phyloP scores from a whole-genome alignment of 2,888 invertebrate genomes.

The Drosophila parthenogenetica region DNA sequence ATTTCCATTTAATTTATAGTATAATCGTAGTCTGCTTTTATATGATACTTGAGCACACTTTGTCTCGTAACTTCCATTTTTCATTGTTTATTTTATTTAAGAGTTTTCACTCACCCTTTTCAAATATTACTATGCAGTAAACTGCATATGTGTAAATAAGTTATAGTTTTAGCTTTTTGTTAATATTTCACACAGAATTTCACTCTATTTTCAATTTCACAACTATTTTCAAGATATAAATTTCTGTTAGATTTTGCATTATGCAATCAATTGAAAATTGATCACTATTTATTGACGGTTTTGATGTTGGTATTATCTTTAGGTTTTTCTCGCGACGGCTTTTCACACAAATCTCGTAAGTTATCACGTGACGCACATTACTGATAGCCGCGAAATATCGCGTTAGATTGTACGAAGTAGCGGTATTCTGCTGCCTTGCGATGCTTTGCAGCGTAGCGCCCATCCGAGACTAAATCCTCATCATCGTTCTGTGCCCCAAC shows the following conservation, averaged over 20 bases:
- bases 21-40: neutral
- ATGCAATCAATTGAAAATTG: slow-evolving; percentile 13
- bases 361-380: slow-evolving; percentile 48
- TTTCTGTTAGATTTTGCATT: neutral
- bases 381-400: slow-evolving; percentile 31
- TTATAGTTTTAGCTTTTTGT: slow-evolving; percentile 20
- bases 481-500: slow-evolving; percentile 75
- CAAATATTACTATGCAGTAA: slow-evolving; percentile 34
- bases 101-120: slow-evolving; percentile 43
- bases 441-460: slow-evolving; percentile 82
- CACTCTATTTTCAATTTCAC: slow-evolving; percentile 14
- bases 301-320: slow-evolving; percentile 15
- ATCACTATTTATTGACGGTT: slow-evolving; percentile 9
- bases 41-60: too few relatives aligned
- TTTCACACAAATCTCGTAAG: slow-evolving; percentile 26
- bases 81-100: neutral
- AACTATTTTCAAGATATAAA: neutral
- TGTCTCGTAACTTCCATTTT: too few relatives aligned
- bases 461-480: slow-evolving; percentile 81
- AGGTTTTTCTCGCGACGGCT: slow-evolving; percentile 50
- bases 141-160: slow-evolving; percentile 42
- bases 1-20: neutral
- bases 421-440: slow-evolving; percentile 65
- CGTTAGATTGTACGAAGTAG: slow-evolving; percentile 34
- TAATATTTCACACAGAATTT: slow-evolving; percentile 14